These are phyloP conservation scores for Ostrea denselamellosa DNA, from an alignment of 1,140 invertebrate species.

Conservation along the genomic window DNA sequence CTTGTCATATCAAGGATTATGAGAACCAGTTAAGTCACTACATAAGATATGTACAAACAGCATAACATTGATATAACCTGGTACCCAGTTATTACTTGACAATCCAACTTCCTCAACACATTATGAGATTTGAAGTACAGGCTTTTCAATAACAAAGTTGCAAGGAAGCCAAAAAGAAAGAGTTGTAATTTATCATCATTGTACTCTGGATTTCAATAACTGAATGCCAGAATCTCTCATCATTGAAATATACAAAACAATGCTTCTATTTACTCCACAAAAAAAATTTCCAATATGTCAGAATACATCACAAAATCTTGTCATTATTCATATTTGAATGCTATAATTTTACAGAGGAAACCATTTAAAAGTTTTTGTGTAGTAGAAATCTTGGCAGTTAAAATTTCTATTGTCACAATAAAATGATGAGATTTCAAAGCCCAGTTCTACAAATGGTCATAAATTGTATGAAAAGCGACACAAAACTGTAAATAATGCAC, in stretches of 20 bases:
- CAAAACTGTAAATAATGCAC: constrained; percentile 30
- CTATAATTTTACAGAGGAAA: constrained; percentile 32
- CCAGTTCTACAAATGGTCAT: constrained; percentile 22
- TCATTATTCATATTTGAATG: constrained; percentile 31
- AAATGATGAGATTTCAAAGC: constrained; percentile 20
- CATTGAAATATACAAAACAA: neutral
- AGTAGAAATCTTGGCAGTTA: constrained; percentile 32
- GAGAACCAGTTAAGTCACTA: constrained; percentile 6
- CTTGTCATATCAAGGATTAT: neutral
- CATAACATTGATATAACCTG: constrained; percentile 1
- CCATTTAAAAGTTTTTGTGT: neutral
- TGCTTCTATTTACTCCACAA: constrained; percentile 1
- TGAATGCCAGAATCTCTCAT: neutral
- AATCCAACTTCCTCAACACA: constrained; percentile 19
- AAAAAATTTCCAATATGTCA: constrained; percentile 23
- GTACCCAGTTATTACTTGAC: neutral
- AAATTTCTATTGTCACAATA: constrained; percentile 36
- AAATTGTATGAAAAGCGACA: constrained; percentile 21
- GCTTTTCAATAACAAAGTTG: neutral
- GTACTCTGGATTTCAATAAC: constrained; percentile 4
- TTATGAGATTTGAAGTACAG: neutral
- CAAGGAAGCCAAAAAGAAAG: neutral
- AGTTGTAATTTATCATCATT: neutral
- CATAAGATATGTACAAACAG: constrained; percentile 27
- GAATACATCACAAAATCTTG: constrained; percentile 1